Base-by-base conservation (phyloP, 2,113 vertebrate species). In the Collichthys lucidus region DNA sequence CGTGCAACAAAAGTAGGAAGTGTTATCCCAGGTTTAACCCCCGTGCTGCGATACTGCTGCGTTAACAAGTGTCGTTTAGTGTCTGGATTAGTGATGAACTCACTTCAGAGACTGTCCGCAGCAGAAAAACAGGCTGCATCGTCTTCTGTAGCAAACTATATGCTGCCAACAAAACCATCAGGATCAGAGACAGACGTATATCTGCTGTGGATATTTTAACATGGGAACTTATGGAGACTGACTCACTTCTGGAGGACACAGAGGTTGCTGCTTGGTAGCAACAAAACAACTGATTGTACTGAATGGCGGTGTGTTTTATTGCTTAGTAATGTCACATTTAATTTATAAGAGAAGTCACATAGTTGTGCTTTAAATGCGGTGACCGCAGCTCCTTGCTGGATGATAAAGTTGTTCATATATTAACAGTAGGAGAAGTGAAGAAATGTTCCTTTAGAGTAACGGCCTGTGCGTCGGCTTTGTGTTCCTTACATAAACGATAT, bases 371-470 rank as follows among this genome's bases (percentile, higher is more conserved):
- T 52, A 52, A 20, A 52, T 20, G 49, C 19, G 3, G 19, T 20
- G 3, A 53, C 4, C 10, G 10, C 20, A 53, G 52, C 50, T 3
- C n/a, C 52, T 22, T 55, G 16, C 49, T 17, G 9, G 11, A n/a
- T 29, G 3, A 44, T 20, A 14, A 17, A 57, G 11, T 56, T 47
- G 16, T 14, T 3, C 1, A 3, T 24, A 11, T 35, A 17, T 56
- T 5, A 19, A 24, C 9, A 8, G 14, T 0, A n/a, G n/a, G 3
- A 50, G 79, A 70, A 52, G 11, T 8, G 11, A 1, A n/a, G 47
- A 72, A 59, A 72, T 49, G 15, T 57, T 44, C 68, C 22, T 76
- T 74, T 55, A 73, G 67, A 35, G 0, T 66, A 26, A 87, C 62
- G 4, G 31, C 7, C 10, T 5, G 44, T 29, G 59, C n/a, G 11